Evolutionary conservation across 2,888 invertebrate species (phyloP).

Genomic region (Apoda limacodes): DNA sequence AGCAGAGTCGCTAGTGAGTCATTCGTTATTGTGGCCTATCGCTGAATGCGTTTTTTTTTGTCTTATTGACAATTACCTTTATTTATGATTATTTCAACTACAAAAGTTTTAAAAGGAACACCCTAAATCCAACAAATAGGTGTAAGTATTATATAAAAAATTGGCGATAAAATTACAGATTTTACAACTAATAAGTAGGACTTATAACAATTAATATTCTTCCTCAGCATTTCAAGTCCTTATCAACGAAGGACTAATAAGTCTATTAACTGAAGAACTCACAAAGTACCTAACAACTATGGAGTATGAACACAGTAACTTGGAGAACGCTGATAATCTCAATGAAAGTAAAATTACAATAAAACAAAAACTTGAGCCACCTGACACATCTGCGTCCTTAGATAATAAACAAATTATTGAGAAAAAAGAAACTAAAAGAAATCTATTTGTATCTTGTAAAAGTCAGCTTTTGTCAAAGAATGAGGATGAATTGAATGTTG

Average conservation of each 20-base stretch:
- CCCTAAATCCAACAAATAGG: too few relatives aligned
- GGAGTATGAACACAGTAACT: constrained; percentile 47
- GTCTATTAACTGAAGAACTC: constrained; percentile 49
- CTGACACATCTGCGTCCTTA: background rate
- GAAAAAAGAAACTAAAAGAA: constrained; percentile 24
- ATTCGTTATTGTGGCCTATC: too few relatives aligned
- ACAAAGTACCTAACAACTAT: constrained; percentile 45
- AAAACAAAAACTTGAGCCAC: too few relatives aligned
- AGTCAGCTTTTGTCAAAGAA: constrained; percentile 30
- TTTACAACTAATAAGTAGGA: background rate
- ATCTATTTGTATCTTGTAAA: constrained; percentile 38
- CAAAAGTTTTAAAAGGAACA: too few relatives aligned
- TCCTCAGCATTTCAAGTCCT: constrained; percentile 58
- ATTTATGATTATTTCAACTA: too few relatives aligned
- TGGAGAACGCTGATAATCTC: constrained; percentile 19
- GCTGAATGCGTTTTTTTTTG: too few relatives aligned
- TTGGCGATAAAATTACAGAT: too few relatives aligned
- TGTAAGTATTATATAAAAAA: too few relatives aligned
- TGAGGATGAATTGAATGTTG: constrained; percentile 50
- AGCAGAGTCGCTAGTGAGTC: too few relatives aligned
- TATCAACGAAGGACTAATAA: constrained; percentile 54
- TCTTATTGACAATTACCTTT: too few relatives aligned
- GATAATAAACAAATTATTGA: background rate
- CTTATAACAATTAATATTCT: background rate
- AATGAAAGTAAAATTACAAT: background rate